phyloP scores from a whole-genome alignment of 2,888 invertebrate species.

The Dascillus cervinus region DNA sequence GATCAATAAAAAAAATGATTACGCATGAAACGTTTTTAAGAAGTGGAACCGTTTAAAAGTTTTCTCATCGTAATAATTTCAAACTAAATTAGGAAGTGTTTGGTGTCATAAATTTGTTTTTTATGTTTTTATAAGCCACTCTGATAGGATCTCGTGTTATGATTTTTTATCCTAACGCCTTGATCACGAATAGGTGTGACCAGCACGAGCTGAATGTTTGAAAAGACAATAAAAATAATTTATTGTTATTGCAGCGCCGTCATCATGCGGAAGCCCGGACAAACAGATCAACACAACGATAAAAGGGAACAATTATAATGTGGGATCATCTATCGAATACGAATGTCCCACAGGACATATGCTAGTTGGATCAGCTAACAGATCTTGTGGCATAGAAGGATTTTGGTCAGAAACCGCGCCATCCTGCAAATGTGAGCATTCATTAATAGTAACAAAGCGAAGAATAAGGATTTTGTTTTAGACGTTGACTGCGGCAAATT shows the following conservation, averaged over 20 bases:
- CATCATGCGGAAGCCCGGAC: conserved; percentile 83
- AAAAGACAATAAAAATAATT: neutral
- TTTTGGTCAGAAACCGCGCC: conserved; percentile 80
- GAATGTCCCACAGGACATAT: conserved; percentile 76
- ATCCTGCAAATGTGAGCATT: conserved; percentile 73
- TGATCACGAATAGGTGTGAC: neutral
- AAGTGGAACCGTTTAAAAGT: too few species aligned
- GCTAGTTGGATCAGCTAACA: conserved; percentile 59
- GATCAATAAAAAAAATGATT: too few species aligned
- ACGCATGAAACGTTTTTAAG: too few species aligned
- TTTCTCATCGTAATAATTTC: too few species aligned
- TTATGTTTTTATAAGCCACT: too few species aligned
- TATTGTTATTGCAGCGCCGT: conserved; percentile 58
- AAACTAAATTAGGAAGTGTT: too few species aligned
- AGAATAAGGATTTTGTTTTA: too few species aligned
- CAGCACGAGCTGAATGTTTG: neutral
- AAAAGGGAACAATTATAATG: conserved; percentile 56
- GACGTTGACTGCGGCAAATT: conserved; percentile 76
- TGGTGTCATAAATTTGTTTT: too few species aligned
- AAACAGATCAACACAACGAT: conserved; percentile 77
- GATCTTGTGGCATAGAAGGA: conserved; percentile 66
- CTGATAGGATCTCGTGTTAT: too few species aligned
- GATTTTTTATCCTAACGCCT: too few species aligned
- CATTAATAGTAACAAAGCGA: neutral
- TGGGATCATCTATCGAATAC: conserved; percentile 68